Evolutionary conservation across 2,888 invertebrate genomes (phyloP).

Genomic region (Proisotoma minuta): DNA sequence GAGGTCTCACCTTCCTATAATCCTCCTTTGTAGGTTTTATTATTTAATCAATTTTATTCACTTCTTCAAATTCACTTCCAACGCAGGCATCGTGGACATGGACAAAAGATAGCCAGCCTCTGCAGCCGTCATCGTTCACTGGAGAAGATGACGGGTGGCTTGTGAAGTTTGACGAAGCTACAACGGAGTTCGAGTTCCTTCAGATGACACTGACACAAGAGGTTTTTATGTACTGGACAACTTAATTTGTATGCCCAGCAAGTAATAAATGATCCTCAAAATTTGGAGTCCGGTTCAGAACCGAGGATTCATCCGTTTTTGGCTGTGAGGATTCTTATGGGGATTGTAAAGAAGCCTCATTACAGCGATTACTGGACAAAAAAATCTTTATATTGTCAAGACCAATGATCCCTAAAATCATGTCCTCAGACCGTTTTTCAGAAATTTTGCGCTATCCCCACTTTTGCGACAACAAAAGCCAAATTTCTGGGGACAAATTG

Average conservation of each 20-base stretch:
- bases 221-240: background rate
- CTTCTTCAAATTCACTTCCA: background rate
- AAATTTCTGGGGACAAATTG: constrained; percentile 7
- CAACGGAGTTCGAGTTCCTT: background rate
- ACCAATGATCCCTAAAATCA: constrained; percentile 9
- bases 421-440: constrained; percentile 9
- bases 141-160: background rate
- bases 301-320: constrained; percentile 5
- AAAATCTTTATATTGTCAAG: constrained; percentile 2
- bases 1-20: too few relatives aligned
- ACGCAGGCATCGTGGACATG: background rate
- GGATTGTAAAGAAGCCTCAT: constrained; percentile 16
- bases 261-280: background rate
- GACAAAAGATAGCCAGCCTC: background rate
- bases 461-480: background rate
- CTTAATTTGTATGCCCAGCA: background rate
- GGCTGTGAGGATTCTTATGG: constrained; percentile 13
- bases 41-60: background rate
- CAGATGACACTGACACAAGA: background rate
- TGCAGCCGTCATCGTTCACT: background rate
- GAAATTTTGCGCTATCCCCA: constrained; percentile 16
- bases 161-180: background rate
- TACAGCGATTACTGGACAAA: constrained; percentile 16
- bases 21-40: too few relatives aligned
- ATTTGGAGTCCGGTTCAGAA: background rate